Percentiles rank a stretch among this genome's conserved stretches.
Evolutionary conservation across 2,113 vertebrate species (phyloP).

Genomic region (Nipponia nippon): DNA sequence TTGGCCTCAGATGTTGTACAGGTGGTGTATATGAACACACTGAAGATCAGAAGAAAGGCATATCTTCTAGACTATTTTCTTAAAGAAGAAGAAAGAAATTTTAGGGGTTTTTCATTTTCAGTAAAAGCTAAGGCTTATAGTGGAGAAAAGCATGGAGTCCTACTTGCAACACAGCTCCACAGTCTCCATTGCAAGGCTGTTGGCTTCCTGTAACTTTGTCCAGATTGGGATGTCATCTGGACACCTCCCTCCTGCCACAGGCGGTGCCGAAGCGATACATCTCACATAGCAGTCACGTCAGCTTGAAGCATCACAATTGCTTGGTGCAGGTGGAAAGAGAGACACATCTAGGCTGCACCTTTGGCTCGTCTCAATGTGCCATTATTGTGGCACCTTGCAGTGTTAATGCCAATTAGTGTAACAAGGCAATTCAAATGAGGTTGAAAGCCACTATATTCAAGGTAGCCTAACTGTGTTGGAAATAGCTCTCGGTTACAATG

Average conservation of each 20-base stretch:
- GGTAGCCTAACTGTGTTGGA: neutral
- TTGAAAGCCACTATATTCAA: neutral
- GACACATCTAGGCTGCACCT: neutral
- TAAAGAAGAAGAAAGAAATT: neutral
- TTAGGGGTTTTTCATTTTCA: neutral
- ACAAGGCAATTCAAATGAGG: neutral
- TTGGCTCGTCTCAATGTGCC: neutral
- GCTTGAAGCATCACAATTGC: neutral
- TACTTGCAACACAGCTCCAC: neutral
- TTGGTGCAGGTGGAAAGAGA: neutral
- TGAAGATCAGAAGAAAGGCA: neutral
- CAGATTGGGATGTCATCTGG: neutral
- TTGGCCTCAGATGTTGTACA: neutral
- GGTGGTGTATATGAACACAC: neutral
- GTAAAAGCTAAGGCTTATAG: neutral
- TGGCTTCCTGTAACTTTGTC: neutral
- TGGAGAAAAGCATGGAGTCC: neutral
- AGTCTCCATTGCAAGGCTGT: neutral
- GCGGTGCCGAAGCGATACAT: rapidly evolving
- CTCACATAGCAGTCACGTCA: neutral
- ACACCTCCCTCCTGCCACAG: neutral
- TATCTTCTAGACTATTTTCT: neutral
- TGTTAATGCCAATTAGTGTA: neutral
- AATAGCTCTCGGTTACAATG: neutral
- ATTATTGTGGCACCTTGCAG: neutral